Evolutionary conservation across 1,140 invertebrate genomes (phyloP), one percentile per base, ranked within the genome.

Genomic region (Zelostemma sp.): DNA sequence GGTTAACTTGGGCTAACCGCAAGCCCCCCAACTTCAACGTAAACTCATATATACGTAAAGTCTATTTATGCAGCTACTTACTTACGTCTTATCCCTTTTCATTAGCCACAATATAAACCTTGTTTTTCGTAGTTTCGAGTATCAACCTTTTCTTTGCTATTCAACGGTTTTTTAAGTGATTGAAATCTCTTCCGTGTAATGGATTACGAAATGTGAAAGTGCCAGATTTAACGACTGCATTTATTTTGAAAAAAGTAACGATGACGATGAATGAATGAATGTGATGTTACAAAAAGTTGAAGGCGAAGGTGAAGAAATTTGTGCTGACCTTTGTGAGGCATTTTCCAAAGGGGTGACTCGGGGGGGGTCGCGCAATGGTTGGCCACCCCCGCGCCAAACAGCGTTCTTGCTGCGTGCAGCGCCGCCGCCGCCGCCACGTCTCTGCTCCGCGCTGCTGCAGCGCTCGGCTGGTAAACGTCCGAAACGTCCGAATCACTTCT

Each of bases 331-430:
- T 88, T 88, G 72, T 88, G 87, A 50, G 87, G 87, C 87, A 88
- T 88, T 77, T 87, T 88, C 87, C 86, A 88, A 76, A 87, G 88
- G 72, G 86, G 81, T 72, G 87, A 84, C 78, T 86, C 86, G 82
- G 83, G 86, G 84, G 84, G 84, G 84, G 84, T 79, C 75, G 86
- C 85, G 85, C 86, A 87, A 84, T 85, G 85, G 78, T 83, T 83
- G 73, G 85, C 85, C 81, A 87, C 85, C 80, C 86, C 84, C 80
- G 85, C 84, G 70, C 86, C 86, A 79, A 87, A 85, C 85, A 87
- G 79, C 77, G 86, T 88, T 74, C 86, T 88, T 81, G 81, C 85
- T 67, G 86, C 81, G 80, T 84, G 81, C 80, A 85, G 80, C 80
- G 83, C 84, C 83, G 84, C 84, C 81, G 84, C 84, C 77, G 83